Base-by-base conservation (phyloP, 2,113 vertebrate genomes). In the Neodon shergylaensis region DNA sequence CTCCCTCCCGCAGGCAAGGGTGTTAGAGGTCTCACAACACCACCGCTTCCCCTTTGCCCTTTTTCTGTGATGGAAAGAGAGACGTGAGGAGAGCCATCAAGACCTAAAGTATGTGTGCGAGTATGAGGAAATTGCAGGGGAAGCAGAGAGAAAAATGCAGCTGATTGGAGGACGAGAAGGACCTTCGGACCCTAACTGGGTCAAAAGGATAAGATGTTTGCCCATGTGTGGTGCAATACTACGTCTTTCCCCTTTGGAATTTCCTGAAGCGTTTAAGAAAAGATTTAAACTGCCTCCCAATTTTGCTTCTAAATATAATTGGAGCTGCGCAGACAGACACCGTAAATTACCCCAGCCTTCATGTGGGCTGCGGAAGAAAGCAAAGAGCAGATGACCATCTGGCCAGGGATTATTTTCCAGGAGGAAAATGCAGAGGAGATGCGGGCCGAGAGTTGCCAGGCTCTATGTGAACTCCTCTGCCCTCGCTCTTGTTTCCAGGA, bases 271-370 rank as follows among this genome's bases (percentile, higher is more conserved):
- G 90, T 28, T 3, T 61, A 94, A 93, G 42, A 52, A 83, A 96
- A 81, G 7, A 93, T 88, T 66, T 92, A 61, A 88, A 82, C 74
- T 68, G 17, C 63, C 78, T 84, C 54, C 42, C n/a, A 33, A 68
- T n/a, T 95, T 76, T 96, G 95, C 47, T 94, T 92, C 70, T 91
- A 74, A 96, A 83, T 49, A 58, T 10, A 36, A 96, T 87, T 10
- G 39, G 95, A 90, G 16, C 61, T 94, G 28, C 70, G 92, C 47
- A 47, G 78, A 54, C 78, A 68, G 28, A 94, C n/a, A 83, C 73
- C 47, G 42, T 76, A 87, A 84, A 31, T 81, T 58, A 86, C 77
- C 36, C 33, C 68, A 94, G 73, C 9, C 70, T 93, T 92, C 74
- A 47, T 83, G 47, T 73, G 88, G 92, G 44, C 77, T 76, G 44